Evolutionary conservation across 92 coral and sea anemone genomes (phyloP), one percentile per base, ranked within the genome.

Genomic region (Parazoanthus darwini): DNA sequence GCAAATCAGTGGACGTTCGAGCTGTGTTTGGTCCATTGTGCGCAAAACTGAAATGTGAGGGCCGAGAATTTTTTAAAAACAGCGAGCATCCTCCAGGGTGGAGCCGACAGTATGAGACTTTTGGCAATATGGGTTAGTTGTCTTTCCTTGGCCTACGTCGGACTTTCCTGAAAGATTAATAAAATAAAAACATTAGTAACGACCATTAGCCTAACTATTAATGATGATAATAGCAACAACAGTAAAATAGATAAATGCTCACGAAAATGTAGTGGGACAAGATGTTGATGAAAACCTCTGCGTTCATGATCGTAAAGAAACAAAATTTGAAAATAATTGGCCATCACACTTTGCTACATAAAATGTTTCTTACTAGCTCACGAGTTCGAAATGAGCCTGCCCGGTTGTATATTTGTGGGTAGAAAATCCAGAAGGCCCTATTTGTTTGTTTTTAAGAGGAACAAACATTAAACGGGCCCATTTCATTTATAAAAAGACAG

Each of bases 111-210:
- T 63, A 26, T 63, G 70, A 3, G 70, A 63, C 70, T 22, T 63
- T 8, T 63, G n/a, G 22, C 0, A 76, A 44, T 76, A 51, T 16
- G 18, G 29, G 35, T 37, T 38, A 81, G 56, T 58, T 81, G 13
- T 58, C 85, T 23, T 81, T 58, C 73, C 85, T 58, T 8, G 54
- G 20, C 18, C 85, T 36, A 18, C 74, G 85, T 81, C 85, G 85
- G 36, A 63, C 74, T 81, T 81, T 81, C 73, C 85, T 81, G 48
- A 8, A 81, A 81, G 85, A 81, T 38, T 36, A 25, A 23, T n/a
- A 18, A 43, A 77, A 56, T 0, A 58, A 58, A 35, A 20, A 18
- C 2, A 5, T 76, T 8, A 56, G 22, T 8, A 36, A 48, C 33
- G 33, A 54, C 23, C 35, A 33, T 9, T 16, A 18, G 7, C 72